Percentiles rank a stretch among this genome's conserved stretches.
phyloP scores from a whole-genome alignment of 2,113 vertebrate species.

The Cyanoderma ruficeps region DNA sequence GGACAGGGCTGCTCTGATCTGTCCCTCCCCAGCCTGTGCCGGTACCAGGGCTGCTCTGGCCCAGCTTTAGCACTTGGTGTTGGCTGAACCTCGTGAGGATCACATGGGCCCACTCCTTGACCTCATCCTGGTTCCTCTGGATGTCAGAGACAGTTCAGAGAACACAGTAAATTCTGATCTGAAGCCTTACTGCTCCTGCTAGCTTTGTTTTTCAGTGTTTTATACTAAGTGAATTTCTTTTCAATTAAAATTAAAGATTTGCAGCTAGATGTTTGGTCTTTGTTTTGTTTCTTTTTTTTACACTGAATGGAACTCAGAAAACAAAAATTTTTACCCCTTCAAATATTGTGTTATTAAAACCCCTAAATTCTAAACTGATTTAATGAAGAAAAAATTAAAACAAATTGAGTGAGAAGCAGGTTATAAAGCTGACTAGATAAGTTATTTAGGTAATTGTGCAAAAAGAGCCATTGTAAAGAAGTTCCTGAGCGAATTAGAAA shows the following conservation, averaged over 20 bases:
- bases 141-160: neutral
- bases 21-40: fast-evolving
- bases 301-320: neutral
- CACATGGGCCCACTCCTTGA: fast-evolving
- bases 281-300: neutral
- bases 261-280: neutral
- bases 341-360: neutral
- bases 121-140: neutral
- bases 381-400: neutral
- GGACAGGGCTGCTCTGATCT: neutral
- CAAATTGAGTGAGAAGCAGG: neutral
- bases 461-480: neutral
- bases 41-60: no score
- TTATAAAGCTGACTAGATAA: neutral
- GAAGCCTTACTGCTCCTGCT: neutral
- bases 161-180: neutral
- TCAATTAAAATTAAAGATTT: neutral
- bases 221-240: neutral
- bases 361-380: neutral
- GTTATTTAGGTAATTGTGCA: neutral
- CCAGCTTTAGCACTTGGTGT: neutral
- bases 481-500: neutral
- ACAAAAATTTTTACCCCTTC: neutral
- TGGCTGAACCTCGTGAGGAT: neutral
- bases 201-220: neutral